These are phyloP conservation scores for Nebria ingens DNA, from an alignment of 1,140 invertebrate genomes.

Conservation along the genomic window DNA sequence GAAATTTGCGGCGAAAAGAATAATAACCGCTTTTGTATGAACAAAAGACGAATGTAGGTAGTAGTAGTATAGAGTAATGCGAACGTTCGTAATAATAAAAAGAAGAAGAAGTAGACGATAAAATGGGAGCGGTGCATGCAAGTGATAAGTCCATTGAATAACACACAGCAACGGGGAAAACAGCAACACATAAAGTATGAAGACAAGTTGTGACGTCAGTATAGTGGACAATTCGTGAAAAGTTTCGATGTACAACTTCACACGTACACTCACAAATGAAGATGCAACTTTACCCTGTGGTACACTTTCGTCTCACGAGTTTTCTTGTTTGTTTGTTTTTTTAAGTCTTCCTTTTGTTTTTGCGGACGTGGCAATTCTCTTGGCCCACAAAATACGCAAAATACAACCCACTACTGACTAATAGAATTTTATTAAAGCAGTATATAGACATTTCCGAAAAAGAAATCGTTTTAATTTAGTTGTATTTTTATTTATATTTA, in stretches of 20 bases:
- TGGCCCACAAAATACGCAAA: no score
- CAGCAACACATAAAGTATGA: background rate
- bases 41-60: conserved; percentile 5
- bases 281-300: background rate
- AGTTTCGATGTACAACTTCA: background rate
- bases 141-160: background rate
- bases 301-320: no score
- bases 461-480: no score
- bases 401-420: no score
- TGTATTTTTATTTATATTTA: no score
- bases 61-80: no score
- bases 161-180: background rate
- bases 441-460: no score
- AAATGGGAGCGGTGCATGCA: background rate
- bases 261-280: background rate
- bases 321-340: no score
- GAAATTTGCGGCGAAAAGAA: conserved; percentile 1
- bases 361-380: no score
- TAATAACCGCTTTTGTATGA: conserved; percentile 1
- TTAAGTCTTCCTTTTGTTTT: no score
- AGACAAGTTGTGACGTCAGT: no score
- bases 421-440: no score
- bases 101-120: background rate
- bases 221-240: background rate
- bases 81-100: background rate